A percentile compares a stretch with the other conserved stretches of the same genome.
Conservation (phyloP, 37 sponge, comb jelly and placozoan species). For the Hormiphora californensis region DNA sequence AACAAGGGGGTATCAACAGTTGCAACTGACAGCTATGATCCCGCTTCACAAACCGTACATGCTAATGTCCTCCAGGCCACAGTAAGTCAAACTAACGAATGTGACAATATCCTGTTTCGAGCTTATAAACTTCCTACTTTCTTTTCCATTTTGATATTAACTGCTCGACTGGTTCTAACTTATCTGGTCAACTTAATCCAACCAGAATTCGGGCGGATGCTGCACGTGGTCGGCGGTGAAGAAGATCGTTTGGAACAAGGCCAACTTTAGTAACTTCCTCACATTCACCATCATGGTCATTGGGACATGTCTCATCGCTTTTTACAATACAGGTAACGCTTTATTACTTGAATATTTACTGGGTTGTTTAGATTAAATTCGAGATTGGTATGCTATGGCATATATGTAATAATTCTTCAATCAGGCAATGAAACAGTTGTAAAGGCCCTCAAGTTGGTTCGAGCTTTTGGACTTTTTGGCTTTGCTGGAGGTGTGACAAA, state of each 20-base stretch:
- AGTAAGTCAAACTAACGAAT: too few species aligned
- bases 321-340: neutral
- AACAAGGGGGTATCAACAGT: too few species aligned
- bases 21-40: too few species aligned
- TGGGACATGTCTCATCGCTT: neutral
- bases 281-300: neutral
- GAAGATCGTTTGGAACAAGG: neutral
- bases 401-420: neutral
- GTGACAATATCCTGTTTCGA: too few species aligned
- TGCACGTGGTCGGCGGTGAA: neutral
- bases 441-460: neutral
- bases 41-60: too few species aligned
- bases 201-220: too few species aligned
- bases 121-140: too few species aligned
- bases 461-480: slow-evolving; percentile 1
- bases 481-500: slow-evolving; percentile 27
- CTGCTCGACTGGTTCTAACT: too few species aligned
- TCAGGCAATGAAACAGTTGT: too few species aligned
- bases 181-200: too few species aligned
- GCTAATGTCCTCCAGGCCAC: too few species aligned
- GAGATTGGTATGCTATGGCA: neutral
- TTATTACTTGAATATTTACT: neutral
- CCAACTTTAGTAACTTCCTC: neutral
- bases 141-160: too few species aligned
- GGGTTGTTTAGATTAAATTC: neutral